Conservation (phyloP, 2,113 vertebrate genomes). For the Hoplias malabaricus region DNA sequence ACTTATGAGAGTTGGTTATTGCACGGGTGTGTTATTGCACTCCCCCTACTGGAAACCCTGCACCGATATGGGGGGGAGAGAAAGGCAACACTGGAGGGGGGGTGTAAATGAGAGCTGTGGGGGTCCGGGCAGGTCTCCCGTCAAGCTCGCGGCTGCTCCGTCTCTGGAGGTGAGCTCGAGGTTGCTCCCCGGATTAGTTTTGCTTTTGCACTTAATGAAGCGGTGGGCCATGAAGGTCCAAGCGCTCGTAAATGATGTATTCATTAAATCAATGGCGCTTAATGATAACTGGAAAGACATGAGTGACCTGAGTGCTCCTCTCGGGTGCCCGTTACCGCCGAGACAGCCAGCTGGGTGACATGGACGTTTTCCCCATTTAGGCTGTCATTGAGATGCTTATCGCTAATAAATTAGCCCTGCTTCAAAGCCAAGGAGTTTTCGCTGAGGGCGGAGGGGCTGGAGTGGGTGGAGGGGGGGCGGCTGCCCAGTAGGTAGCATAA, state of each 20-base stretch:
- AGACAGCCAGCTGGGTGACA: conserved; percentile 66
- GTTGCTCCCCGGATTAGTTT: conserved; percentile 75
- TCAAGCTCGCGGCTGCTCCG: neutral
- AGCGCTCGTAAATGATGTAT: conserved; percentile 73
- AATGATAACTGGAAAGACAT: conserved; percentile 74
- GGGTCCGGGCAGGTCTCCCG: neutral
- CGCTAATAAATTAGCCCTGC: conserved; percentile 52
- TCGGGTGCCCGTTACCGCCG: conserved; percentile 65
- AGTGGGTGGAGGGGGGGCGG: too few relatives aligned
- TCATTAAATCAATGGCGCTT: conserved; percentile 77
- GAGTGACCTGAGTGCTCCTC: conserved; percentile 66
- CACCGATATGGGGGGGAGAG: neutral
- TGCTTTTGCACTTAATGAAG: conserved; percentile 77
- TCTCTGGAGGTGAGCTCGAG: conserved; percentile 77
- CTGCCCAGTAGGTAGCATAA: conserved; percentile 20
- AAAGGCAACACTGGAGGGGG: neutral
- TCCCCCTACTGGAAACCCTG: neutral
- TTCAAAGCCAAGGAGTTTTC: conserved; percentile 32
- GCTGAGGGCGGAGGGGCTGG: conserved; percentile 18
- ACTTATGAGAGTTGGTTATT: conserved; percentile 17
- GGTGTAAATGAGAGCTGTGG: neutral
- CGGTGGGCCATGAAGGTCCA: conserved; percentile 77
- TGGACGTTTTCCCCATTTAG: conserved; percentile 52
- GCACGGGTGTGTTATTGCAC: neutral
- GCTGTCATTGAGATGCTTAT: conserved; percentile 65